Base-by-base conservation (phyloP, 1,140 invertebrate genomes). In the Theocolax elegans region DNA sequence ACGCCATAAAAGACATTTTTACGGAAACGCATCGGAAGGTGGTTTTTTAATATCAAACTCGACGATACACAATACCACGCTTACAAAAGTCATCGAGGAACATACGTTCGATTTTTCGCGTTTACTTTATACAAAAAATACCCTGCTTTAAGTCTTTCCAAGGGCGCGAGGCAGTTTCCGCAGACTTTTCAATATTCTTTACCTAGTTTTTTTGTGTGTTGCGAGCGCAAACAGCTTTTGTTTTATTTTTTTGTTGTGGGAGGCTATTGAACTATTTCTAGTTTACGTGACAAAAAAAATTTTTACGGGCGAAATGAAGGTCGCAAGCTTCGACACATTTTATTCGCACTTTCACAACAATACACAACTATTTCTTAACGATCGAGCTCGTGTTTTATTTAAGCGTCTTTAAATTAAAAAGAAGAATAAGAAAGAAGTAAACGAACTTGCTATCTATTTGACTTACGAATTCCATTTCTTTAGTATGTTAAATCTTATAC, bases 61-160 rank as follows among this genome's bases (percentile, higher is more conserved):
- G 31, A 35, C 4, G 31, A 35, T 35, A 35, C 31, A 35, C 31
- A 10, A 35, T 35, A 35, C 31, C 10, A n/a, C n/a, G n/a, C n/a
- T n/a, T n/a, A 6, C 31, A 35, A 10, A 35, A 35, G 10, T 6
- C 31, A 6, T 10, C 4, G 31, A 35, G 4, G 31, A 35, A 35
- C 31, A 35, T 10, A 35, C 10, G 10, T 35, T 35, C 31, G 31
- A 6, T 35, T 4, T 38, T 0, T 4, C 48, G 38, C 4, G 56
- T 19, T n/a, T n/a, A n/a, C 35, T 17, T 68, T 68, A 69, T 10
- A 74, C 9, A 59, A 48, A 38, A 60, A 59, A 75, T 83, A 79
- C 76, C 78, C 80, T 80, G 79, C 78, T 75, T 60, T 79, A 79
- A 74, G 75, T 81, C 76, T 76, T 44, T 72, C 10, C 42, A 54